Conservation (phyloP, 2,888 invertebrate genomes). For the Drosophila macrothrix region DNA sequence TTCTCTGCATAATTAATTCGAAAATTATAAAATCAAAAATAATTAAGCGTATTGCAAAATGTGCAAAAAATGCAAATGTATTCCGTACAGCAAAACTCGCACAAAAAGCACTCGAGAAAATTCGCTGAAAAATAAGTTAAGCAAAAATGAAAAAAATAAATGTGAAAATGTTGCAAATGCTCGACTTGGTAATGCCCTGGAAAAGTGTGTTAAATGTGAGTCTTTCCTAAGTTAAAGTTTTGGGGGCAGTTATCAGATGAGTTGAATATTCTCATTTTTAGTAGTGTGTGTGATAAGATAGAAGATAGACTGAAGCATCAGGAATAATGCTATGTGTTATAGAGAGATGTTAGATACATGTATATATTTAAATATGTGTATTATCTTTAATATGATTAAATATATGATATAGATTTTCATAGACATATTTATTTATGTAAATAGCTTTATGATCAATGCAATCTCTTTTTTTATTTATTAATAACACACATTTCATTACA, state of each 20-base stretch:
- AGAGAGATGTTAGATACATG: not conserved
- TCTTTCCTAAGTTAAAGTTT: not conserved
- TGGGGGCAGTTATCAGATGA: not conserved
- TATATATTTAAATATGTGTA: not conserved
- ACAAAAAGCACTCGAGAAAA: constrained; percentile 29
- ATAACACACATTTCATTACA: not conserved
- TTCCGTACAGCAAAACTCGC: not conserved
- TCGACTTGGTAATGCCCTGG: constrained; percentile 10
- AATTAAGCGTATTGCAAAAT: constrained; percentile 42
- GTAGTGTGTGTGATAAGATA: not conserved
- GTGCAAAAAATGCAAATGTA: constrained; percentile 51
- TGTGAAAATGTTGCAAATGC: not conserved
- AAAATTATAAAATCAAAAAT: constrained; percentile 23
- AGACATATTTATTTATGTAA: not conserved
- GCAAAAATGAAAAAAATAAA: not conserved
- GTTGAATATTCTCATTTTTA: not conserved
- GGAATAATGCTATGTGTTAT: not conserved
- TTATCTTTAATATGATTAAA: not conserved
- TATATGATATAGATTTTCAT: not conserved
- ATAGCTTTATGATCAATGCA: not conserved
- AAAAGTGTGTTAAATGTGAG: not conserved
- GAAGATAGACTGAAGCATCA: not conserved
- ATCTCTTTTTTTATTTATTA: not conserved
- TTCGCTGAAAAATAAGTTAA: constrained; percentile 40
- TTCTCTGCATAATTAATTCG: constrained; percentile 50